A percentile compares a stretch with the other conserved stretches of the same genome.
These are phyloP conservation scores for Passer domesticus DNA, from an alignment of 2,113 vertebrate genomes.

Conservation along the genomic window DNA sequence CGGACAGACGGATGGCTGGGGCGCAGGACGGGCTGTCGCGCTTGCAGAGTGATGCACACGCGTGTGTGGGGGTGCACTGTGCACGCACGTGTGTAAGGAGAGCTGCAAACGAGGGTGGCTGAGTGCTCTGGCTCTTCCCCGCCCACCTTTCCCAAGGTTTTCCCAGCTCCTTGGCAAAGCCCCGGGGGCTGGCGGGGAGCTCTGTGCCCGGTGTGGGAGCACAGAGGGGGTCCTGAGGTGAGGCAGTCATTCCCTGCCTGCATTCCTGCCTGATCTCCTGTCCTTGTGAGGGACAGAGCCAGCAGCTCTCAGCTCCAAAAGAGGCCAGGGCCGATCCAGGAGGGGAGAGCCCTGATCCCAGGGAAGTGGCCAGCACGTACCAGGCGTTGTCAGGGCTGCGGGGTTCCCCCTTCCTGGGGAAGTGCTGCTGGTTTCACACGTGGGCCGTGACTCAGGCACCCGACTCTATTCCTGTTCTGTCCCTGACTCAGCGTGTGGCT, in stretches of 20 bases:
- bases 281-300: neutral
- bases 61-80: accelerated
- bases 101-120: neutral
- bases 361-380: neutral
- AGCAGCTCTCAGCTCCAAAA: neutral
- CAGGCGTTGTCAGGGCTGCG: neutral
- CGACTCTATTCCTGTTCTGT: neutral
- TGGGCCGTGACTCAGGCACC: neutral
- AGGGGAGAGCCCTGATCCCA: neutral
- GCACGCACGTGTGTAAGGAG: neutral
- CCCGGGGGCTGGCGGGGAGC: accelerated
- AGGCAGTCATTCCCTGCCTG: neutral
- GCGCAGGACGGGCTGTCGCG: neutral
- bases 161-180: neutral
- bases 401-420: neutral
- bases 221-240: neutral
- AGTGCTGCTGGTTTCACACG: neutral
- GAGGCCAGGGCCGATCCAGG: neutral
- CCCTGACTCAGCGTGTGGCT: neutral
- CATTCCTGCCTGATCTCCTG: neutral
- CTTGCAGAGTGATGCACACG: neutral
- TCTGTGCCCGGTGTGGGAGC: neutral
- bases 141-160: neutral
- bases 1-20: neutral
- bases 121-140: neutral